These are phyloP conservation scores for Hydrolagus affinis DNA, from an alignment of 2,113 vertebrate genomes.

Conservation along the genomic window DNA sequence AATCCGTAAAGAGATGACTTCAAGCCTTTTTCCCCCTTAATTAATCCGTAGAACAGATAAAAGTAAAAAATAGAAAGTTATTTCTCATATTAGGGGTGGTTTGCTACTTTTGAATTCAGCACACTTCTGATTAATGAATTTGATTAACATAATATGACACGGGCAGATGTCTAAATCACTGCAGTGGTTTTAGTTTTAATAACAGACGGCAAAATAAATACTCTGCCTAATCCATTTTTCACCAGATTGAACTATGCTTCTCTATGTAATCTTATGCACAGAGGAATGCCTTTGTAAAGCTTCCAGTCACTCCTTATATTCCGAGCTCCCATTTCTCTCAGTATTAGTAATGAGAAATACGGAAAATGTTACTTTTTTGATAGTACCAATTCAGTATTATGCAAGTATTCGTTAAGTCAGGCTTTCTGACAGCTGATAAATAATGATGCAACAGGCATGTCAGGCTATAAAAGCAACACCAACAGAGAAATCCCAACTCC, in stretches of 20 bases:
- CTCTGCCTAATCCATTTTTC: background rate
- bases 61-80: background rate
- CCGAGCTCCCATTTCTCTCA: background rate
- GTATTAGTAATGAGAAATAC: background rate
- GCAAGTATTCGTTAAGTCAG: background rate
- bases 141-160: background rate
- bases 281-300: no score
- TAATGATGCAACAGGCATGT: background rate
- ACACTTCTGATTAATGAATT: background rate
- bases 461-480: background rate
- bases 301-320: no score
- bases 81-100: background rate
- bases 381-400: background rate
- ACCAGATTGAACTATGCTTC: background rate
- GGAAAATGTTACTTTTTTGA: background rate
- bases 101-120: background rate
- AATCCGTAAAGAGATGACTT: background rate
- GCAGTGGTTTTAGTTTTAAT: background rate
- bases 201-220: background rate
- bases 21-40: background rate
- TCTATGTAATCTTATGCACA: background rate
- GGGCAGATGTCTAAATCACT: background rate
- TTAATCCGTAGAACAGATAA: background rate
- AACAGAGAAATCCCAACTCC: background rate
- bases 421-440: background rate